These are phyloP conservation scores for Actinia tenebrosa DNA, from an alignment of 64 coral and sea anemone species.

Conservation along the genomic window DNA sequence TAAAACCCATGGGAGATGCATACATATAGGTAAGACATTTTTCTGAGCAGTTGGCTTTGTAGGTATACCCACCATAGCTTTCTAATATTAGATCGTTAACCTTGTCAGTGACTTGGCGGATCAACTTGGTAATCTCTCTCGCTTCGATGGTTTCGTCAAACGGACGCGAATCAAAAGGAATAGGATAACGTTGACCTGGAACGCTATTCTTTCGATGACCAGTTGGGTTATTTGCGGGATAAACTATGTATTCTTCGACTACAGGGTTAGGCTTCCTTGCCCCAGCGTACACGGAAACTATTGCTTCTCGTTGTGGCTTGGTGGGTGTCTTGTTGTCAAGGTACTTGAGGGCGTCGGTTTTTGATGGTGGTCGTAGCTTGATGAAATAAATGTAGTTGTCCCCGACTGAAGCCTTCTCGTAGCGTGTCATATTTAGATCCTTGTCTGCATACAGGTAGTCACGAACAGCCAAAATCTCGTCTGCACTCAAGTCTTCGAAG, in stretches of 20 bases:
- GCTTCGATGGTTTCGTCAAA: slow-evolving; percentile 49
- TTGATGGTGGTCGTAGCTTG: slow-evolving; percentile 41
- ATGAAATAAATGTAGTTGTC: slow-evolving; percentile 86
- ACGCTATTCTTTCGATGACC: slow-evolving; percentile 4
- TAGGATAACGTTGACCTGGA: slow-evolving; percentile 25
- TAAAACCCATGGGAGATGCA: slow-evolving; percentile 41
- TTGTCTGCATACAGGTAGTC: slow-evolving; percentile 64
- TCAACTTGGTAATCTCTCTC: slow-evolving; percentile 16
- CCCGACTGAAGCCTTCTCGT: slow-evolving; percentile 40
- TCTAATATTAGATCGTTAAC: slow-evolving; percentile 29
- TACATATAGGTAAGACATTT: slow-evolving; percentile 44
- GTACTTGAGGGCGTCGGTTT: slow-evolving; percentile 53
- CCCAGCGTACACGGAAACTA: slow-evolving; percentile 49
- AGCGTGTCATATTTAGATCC: slow-evolving; percentile 47
- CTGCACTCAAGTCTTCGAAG: slow-evolving; percentile 59
- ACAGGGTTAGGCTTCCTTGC: slow-evolving; percentile 12
- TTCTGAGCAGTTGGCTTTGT: slow-evolving; percentile 10
- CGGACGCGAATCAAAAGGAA: slow-evolving; percentile 60
- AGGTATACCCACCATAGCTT: slow-evolving; percentile 64
- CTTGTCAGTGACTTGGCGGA: slow-evolving; percentile 22
- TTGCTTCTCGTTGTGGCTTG: slow-evolving; percentile 43
- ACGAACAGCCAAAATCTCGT: slow-evolving; percentile 56
- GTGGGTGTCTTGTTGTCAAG: slow-evolving; percentile 34
- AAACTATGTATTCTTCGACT: slow-evolving; percentile 67
- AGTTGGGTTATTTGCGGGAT: slow-evolving; percentile 22